Conservation (phyloP, 2,113 vertebrate species). For the Hyperopisus bebe region DNA sequence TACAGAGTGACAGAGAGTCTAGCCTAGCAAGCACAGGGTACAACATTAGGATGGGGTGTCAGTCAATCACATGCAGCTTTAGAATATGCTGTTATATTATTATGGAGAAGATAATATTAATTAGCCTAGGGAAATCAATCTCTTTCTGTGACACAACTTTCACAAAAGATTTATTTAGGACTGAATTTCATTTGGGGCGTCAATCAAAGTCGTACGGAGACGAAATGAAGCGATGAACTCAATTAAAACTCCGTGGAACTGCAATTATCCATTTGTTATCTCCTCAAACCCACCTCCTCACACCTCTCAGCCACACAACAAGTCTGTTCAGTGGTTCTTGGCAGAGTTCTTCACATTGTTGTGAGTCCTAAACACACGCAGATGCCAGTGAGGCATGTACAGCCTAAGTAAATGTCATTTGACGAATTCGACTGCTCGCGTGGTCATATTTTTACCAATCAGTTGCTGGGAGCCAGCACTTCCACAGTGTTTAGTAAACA, state of each 20-base stretch:
- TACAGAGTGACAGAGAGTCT: background rate
- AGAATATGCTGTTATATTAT: background rate
- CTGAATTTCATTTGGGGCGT: background rate
- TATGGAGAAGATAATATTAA: background rate
- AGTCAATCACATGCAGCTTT: background rate
- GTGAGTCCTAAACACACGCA: background rate
- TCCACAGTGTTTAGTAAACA: background rate
- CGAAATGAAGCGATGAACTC: background rate
- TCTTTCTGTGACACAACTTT: background rate
- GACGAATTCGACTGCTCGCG: background rate
- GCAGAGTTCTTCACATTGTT: background rate
- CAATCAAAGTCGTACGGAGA: background rate
- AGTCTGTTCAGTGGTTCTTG: background rate
- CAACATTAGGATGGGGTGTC: background rate
- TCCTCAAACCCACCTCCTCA: background rate
- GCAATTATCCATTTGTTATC: background rate
- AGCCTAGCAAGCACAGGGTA: background rate
- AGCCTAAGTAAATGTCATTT: background rate
- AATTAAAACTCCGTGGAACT: background rate
- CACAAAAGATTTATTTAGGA: background rate
- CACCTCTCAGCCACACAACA: background rate
- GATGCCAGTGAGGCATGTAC: background rate
- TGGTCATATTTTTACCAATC: background rate
- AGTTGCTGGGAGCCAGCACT: background rate
- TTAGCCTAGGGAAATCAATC: background rate